Base-by-base conservation (phyloP, 2,797 vertebrate species). In the Parambassis ranga region DNA sequence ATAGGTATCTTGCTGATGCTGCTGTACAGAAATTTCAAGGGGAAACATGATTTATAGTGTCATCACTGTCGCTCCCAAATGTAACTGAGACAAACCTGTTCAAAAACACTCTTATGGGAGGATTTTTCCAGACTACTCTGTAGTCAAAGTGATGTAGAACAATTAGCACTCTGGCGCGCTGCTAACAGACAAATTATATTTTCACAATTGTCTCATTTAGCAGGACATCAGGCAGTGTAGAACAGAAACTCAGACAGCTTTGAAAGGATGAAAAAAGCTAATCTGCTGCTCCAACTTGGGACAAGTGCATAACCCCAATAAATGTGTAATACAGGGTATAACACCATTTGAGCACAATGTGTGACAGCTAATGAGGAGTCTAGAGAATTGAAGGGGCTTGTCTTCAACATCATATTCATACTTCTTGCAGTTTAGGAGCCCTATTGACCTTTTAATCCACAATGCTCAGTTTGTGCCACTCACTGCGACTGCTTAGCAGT, bases 391-490 rank as follows among this genome's bases (percentile, higher is more conserved):
- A 52, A 49, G 59, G 49, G 39, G 31, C 41, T 60, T 23, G 36
- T 58, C 62, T 53, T 61, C 13, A 18, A 37, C 35, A 70, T 62
- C 32, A 42, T 60, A 62, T 76, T 67, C 56, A 44, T 65, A 66
- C 32, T 23, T 65, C 20, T 58, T 20, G 7, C 43, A 71, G 64
- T 55, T 68, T 57, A 50, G 56, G 41, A 37, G 52, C 53, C 66
- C 67, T 26, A 11, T 19, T 82, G 72, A 78, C 77, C 84, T 81
- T 76, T 75, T 72, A 82, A 81, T 87, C 79, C 57, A 48, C 44
- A 58, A 75, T 53, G 48, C 35, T 5, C 57, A 24, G 58, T 71
- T 58, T 37, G 22, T 61, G 56, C 31, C 16, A 13, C 56, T 74
- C 64, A 44, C 28, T 10, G 6, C 28, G 28, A 33, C 50, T 46